These are phyloP conservation scores for Mastigias papua DNA, from an alignment of 30 jellyfish, hydroid and myxozoan species.

Conservation along the genomic window DNA sequence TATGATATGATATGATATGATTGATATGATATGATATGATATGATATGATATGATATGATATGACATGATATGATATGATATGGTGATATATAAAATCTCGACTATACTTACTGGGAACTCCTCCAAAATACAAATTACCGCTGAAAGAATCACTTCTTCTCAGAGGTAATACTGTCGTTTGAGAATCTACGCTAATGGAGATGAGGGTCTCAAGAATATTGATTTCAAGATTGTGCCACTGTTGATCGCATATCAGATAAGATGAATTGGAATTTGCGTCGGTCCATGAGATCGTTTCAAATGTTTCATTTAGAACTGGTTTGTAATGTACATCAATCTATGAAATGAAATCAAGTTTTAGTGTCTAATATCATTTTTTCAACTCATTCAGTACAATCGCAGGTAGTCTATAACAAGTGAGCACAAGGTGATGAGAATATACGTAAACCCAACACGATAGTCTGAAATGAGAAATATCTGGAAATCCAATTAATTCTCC, in stretches of 20 bases:
- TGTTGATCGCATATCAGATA: conserved; percentile 86
- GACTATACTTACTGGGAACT: conserved; percentile 63
- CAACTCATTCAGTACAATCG: not conserved
- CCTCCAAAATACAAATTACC: conserved; percentile 93
- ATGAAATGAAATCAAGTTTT: not conserved
- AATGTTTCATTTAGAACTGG: conserved; percentile 60
- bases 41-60: no score
- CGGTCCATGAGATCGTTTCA: conserved; percentile 79
- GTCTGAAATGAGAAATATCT: no score
- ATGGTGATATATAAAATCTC: not conserved
- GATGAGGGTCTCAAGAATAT: conserved; percentile 52
- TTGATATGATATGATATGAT: no score
- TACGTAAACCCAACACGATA: no score
- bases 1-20: no score
- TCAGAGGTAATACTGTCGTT: conserved; percentile 19
- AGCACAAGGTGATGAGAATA: no score
- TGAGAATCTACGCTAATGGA: conserved; percentile 78
- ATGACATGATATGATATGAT: no score
- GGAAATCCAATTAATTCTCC: no score
- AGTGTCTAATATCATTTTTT: not conserved
- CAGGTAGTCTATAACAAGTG: not conserved
- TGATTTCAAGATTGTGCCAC: conserved; percentile 84
- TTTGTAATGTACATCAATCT: conserved; percentile 87
- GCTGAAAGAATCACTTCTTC: conserved; percentile 51
- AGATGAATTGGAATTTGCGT: conserved; percentile 69